Evolutionary conservation across 2,797 vertebrate species (phyloP), one percentile per base, ranked within the genome.

Genomic region (Anas acuta): DNA sequence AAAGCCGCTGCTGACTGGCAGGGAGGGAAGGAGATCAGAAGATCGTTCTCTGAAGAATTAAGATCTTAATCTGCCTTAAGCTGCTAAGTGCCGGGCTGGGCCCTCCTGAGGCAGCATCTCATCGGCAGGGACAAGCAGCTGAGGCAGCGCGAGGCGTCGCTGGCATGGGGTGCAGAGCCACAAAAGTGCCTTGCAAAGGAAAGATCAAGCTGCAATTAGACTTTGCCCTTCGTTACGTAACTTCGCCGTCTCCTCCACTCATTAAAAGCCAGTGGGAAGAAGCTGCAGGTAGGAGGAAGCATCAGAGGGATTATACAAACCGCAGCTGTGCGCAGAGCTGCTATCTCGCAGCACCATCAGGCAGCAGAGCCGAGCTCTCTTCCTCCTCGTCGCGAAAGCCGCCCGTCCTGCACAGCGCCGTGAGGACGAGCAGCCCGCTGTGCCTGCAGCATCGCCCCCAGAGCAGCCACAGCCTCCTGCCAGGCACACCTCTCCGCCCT

Each of bases 1-100:
- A 1, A 82, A 65, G 84, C 82, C 0, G 8, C 62, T 43, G 81
- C 81, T 45, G 80, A 20, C 80, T 91, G 93, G 39, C 74, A 84
- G 75, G 51, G 74, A 87, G 32, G 33, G 86, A 92, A 84, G 83
- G 67, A 91, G 93, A 92, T 96, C 96, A 93, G 93, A 84, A 90
- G 80, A 96, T 92, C 83, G 16, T 58, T 93, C 93, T 93, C 91
- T 83, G 83, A 80, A 92, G 80, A 94, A 69, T 93, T 87, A 93
- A 92, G 77, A 92, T 93, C 77, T 54, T 95, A 80, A 96, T 92
- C 91, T 92, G 77, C 74, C 3, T 87, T 92, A 91, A 96, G 10
- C 20, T 77, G 80, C 88, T 92, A 91, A 91, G 89, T 2, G 1
- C 37, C 14, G 17, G 17, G 7, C 60, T 0, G 3, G 60, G 77